A percentile compares a stretch with the other conserved stretches of the same genome.
Evolutionary conservation across 2,113 vertebrate species (phyloP).

Genomic region (Cinclus mexicanus): DNA sequence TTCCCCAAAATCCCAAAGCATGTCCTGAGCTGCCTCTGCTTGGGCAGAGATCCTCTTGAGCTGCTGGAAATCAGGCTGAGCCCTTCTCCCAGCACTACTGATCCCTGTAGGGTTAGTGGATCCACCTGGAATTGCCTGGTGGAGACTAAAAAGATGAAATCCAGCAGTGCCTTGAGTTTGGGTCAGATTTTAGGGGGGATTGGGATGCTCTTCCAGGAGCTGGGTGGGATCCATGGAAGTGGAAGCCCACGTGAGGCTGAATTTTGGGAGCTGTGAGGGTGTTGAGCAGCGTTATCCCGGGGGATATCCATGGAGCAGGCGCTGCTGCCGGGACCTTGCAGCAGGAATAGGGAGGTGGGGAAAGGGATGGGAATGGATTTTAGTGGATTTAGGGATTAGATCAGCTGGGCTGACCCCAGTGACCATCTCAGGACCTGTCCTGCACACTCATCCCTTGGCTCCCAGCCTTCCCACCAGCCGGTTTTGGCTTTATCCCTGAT

Average conservation of each 20-base stretch:
- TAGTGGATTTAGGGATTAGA: neutral
- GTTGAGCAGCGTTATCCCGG: rapidly evolving
- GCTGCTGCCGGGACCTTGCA: neutral
- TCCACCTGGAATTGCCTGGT: rapidly evolving
- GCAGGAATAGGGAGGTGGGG: neutral
- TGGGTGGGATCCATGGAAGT: neutral
- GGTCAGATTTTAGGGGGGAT: neutral
- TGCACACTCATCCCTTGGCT: neutral
- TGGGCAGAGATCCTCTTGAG: neutral
- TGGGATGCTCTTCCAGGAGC: neutral
- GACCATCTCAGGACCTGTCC: neutral
- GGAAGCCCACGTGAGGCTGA: rapidly evolving
- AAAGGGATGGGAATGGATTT: neutral
- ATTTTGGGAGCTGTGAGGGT: neutral
- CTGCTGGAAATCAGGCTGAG: neutral
- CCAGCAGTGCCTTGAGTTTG: neutral
- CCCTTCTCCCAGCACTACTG: neutral
- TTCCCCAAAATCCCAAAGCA: neutral
- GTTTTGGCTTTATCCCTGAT: neutral
- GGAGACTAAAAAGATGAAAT: neutral
- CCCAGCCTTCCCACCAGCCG: neutral
- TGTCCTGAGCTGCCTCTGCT: neutral
- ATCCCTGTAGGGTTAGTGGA: neutral
- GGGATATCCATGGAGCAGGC: rapidly evolving
- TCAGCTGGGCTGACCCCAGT: rapidly evolving